Evolutionary conservation across 2,797 vertebrate genomes (phyloP).

Genomic region (Tokudaia tokunoshimensis): DNA sequence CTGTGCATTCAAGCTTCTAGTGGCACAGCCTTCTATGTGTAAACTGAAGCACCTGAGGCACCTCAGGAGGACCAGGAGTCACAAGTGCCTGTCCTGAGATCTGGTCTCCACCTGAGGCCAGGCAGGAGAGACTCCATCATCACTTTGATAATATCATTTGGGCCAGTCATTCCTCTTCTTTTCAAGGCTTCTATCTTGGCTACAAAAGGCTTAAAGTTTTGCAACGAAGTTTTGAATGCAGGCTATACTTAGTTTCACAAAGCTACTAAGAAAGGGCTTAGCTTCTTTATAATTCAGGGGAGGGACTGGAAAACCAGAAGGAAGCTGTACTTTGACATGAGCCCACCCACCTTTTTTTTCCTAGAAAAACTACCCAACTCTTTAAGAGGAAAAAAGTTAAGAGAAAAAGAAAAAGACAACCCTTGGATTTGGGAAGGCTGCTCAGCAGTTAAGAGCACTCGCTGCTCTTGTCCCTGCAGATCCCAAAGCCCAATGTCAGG

Average conservation of each 20-base stretch:
- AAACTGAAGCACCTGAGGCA: background rate
- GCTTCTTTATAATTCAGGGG: conserved; percentile 53
- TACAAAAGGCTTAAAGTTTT: conserved; percentile 73
- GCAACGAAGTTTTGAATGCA: conserved; percentile 60
- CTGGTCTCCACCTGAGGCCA: conserved; percentile 5
- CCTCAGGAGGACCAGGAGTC: background rate
- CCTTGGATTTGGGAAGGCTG: background rate
- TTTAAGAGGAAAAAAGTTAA: background rate
- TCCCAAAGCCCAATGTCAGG: background rate
- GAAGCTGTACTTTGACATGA: conserved; percentile 57
- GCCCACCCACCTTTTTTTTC: background rate
- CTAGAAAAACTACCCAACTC: conserved; percentile 50
- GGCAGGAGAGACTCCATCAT: background rate
- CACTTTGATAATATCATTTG: background rate
- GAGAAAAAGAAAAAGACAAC: background rate
- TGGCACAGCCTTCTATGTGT: background rate
- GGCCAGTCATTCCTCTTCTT: background rate
- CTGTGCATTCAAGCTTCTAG: background rate
- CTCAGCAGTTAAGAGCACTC: background rate
- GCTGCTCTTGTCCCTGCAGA: background rate
- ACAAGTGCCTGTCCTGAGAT: background rate
- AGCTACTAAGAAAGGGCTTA: conserved; percentile 61
- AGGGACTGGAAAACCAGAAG: conserved; percentile 35
- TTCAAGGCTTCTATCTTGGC: conserved; percentile 33
- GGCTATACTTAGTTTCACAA: conserved; percentile 59